Conservation (phyloP, 2,888 invertebrate species). For the Oligia strigilis region DNA sequence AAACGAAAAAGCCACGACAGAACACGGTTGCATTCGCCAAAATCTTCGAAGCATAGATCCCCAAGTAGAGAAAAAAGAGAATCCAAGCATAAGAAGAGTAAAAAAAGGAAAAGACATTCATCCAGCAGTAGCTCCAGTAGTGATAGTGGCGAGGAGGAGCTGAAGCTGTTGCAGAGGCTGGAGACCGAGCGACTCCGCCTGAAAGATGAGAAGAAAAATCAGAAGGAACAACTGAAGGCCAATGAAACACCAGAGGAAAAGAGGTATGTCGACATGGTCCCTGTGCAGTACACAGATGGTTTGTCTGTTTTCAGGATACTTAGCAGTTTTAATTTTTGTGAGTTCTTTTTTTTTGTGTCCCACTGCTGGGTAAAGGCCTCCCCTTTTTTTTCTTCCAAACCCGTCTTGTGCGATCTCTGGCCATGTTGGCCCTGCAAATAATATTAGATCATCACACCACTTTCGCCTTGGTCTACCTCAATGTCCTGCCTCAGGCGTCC, state of each 20-base stretch:
- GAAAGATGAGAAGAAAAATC: slow-evolving; percentile 91
- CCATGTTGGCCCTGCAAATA: too few relatives aligned
- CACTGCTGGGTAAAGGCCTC: too few relatives aligned
- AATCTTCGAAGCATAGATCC: slow-evolving; percentile 72
- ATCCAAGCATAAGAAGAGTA: slow-evolving; percentile 79
- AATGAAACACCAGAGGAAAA: slow-evolving; percentile 99
- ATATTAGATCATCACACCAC: too few relatives aligned
- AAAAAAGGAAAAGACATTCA: slow-evolving; percentile 75
- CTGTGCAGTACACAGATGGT: not conserved
- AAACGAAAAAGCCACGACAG: slow-evolving; percentile 68
- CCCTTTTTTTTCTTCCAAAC: too few relatives aligned
- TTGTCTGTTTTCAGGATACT: not conserved
- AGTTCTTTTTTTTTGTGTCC: too few relatives aligned
- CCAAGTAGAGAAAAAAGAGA: slow-evolving; percentile 73
- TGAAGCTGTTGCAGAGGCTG: slow-evolving; percentile 93
- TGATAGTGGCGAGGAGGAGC: slow-evolving; percentile 88
- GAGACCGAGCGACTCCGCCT: slow-evolving; percentile 93
- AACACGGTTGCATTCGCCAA: slow-evolving; percentile 65
- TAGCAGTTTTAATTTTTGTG: not conserved
- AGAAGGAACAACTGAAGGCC: slow-evolving; percentile 95
- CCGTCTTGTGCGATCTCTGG: too few relatives aligned
- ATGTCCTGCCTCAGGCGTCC: too few relatives aligned
- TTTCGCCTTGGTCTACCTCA: too few relatives aligned
- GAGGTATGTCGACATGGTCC: slow-evolving; percentile 76
- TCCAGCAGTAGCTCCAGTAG: slow-evolving; percentile 81